Percentiles rank a stretch among this genome's conserved stretches.
Evolutionary conservation across 2,888 invertebrate species (phyloP).

Genomic region (Eupithecia tripunctaria): DNA sequence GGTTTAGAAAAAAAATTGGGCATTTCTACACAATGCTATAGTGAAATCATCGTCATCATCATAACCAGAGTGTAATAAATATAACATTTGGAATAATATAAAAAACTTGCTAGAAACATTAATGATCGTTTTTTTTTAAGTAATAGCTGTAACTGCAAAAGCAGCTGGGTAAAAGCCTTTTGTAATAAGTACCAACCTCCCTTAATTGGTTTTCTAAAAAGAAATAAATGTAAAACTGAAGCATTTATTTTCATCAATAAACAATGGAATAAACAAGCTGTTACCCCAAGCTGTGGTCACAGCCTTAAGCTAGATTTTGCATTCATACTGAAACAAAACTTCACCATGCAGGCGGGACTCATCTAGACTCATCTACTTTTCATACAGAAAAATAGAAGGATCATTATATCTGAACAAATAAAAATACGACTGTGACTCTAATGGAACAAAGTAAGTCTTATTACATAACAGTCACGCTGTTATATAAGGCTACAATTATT

Average conservation of each 20-base stretch:
- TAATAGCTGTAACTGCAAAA: background rate
- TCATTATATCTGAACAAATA: background rate
- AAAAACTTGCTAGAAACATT: background rate
- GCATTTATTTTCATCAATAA: background rate
- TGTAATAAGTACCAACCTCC: background rate
- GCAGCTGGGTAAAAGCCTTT: background rate
- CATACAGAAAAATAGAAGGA: slow-evolving; percentile 12
- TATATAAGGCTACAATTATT: no score
- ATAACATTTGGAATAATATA: background rate
- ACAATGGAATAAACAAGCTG: background rate
- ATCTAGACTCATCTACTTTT: background rate
- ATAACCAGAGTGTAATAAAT: no score
- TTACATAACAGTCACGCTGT: background rate
- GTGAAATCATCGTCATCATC: no score
- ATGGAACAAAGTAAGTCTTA: slow-evolving; percentile 1
- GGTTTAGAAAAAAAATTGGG: no score
- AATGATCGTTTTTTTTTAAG: background rate
- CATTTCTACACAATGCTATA: no score
- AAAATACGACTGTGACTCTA: background rate
- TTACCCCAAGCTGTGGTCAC: background rate
- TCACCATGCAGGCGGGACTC: no score
- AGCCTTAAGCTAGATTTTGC: slow-evolving; percentile 4
- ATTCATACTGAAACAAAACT: no score
- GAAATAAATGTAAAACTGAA: background rate
- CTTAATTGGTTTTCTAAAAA: background rate